Evolutionary conservation across 2,113 vertebrate species (phyloP).

Genomic region (Dendrocopos noguchii): DNA sequence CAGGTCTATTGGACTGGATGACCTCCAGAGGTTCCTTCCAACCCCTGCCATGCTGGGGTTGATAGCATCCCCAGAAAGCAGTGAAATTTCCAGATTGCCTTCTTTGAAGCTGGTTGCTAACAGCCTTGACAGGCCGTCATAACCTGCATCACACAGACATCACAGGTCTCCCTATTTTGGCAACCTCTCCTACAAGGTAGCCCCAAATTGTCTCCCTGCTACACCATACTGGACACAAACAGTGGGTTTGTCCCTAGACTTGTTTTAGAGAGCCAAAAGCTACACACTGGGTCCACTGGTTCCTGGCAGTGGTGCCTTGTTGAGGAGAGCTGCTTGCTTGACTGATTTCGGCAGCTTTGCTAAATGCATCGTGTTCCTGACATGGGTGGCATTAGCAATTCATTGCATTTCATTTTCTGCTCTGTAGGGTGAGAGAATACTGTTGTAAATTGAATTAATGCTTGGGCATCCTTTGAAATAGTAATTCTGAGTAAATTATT

Average conservation of each 20-base stretch:
- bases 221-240: accelerated
- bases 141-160: background rate
- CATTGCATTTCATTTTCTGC: background rate
- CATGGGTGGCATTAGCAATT: background rate
- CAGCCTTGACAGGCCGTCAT: accelerated
- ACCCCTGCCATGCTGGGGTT: too few relatives aligned
- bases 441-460: constrained; percentile 31
- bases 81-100: background rate
- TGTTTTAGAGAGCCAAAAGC: background rate
- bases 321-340: background rate
- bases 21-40: too few relatives aligned
- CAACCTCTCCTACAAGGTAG: too few relatives aligned
- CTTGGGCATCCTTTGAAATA: constrained; percentile 5
- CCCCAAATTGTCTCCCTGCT: background rate
- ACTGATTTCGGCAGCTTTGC: background rate
- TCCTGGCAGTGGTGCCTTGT: background rate
- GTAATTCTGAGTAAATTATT: constrained; percentile 39
- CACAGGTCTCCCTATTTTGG: background rate
- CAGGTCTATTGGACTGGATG: too few relatives aligned
- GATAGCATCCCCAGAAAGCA: accelerated
- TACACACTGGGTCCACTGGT: accelerated
- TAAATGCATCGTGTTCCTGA: background rate
- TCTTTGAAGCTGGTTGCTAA: background rate
- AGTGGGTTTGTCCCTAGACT: background rate
- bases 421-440: constrained; percentile 5